Conservation (phyloP, 2,888 invertebrate genomes). For the Andrena bicolor region DNA sequence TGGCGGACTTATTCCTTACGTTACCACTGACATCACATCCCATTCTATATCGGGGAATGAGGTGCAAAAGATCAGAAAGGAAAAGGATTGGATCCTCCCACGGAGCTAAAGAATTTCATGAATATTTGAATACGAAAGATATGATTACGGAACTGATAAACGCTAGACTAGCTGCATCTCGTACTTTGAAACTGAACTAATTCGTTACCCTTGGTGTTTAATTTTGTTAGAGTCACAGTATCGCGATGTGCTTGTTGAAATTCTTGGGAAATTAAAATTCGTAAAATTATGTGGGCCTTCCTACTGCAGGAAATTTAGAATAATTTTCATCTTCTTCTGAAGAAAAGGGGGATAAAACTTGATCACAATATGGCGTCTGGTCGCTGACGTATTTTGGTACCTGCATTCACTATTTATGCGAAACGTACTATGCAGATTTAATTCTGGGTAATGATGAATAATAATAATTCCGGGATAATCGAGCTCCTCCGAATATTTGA, state of each 20-base stretch:
- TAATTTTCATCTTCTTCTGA: too few relatives aligned
- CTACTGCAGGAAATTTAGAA: too few relatives aligned
- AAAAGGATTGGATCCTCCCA: slow-evolving; percentile 19
- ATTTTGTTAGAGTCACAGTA: background rate
- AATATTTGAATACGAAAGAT: slow-evolving; percentile 27
- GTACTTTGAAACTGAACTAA: background rate
- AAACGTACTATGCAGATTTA: too few relatives aligned
- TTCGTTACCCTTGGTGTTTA: background rate
- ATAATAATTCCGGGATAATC: too few relatives aligned
- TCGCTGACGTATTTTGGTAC: too few relatives aligned
- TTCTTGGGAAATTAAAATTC: background rate
- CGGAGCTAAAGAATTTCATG: slow-evolving; percentile 34
- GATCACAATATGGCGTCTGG: too few relatives aligned
- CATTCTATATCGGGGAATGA: slow-evolving; percentile 36
- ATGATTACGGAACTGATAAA: slow-evolving; percentile 1
- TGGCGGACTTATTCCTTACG: slow-evolving; percentile 32
- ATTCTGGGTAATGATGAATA: too few relatives aligned
- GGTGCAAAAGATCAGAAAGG: slow-evolving; percentile 25
- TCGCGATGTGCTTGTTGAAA: background rate
- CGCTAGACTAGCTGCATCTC: too few relatives aligned
- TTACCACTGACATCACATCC: slow-evolving; percentile 19
- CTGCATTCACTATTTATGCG: too few relatives aligned
- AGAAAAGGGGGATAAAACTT: too few relatives aligned
- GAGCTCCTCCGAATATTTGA: too few relatives aligned
- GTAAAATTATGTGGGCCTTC: too few relatives aligned